Conservation (phyloP, 2,888 invertebrate genomes). For the Cephonodes hylas region DNA sequence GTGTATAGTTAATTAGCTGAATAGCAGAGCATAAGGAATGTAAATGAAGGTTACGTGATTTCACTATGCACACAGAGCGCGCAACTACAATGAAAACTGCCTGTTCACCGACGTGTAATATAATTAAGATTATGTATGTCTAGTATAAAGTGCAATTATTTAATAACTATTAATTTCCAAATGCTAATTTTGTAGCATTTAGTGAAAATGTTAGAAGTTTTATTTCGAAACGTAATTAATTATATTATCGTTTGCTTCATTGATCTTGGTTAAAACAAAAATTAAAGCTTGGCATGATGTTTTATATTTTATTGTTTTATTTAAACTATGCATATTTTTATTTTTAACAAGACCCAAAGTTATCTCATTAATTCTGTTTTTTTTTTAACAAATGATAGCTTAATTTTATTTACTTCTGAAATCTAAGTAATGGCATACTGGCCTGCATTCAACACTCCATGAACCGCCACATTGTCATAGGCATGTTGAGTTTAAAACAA, state of each 20-base stretch:
- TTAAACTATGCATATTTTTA: too few species aligned
- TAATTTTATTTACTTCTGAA: too few species aligned
- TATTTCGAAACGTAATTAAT: too few species aligned
- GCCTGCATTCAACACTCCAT: too few species aligned
- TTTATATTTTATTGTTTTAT: neutral
- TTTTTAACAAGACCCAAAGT: too few species aligned
- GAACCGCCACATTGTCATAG: too few species aligned
- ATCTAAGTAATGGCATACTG: too few species aligned
- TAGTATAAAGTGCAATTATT: neutral
- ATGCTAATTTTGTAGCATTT: neutral
- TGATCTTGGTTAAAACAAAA: neutral
- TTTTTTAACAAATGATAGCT: too few species aligned
- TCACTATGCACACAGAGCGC: too few species aligned
- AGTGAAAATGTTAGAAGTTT: neutral
- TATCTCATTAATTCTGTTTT: too few species aligned
- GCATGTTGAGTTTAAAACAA: too few species aligned
- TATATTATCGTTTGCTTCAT: neutral
- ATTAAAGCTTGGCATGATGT: neutral
- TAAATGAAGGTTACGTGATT: neutral
- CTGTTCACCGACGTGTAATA: neutral
- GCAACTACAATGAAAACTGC: neutral
- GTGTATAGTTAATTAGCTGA: neutral
- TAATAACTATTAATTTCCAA: neutral
- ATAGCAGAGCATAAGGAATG: neutral
- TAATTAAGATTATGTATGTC: neutral